phyloP scores from a whole-genome alignment of 2,888 invertebrate species.

The Deilephila elpenor region DNA sequence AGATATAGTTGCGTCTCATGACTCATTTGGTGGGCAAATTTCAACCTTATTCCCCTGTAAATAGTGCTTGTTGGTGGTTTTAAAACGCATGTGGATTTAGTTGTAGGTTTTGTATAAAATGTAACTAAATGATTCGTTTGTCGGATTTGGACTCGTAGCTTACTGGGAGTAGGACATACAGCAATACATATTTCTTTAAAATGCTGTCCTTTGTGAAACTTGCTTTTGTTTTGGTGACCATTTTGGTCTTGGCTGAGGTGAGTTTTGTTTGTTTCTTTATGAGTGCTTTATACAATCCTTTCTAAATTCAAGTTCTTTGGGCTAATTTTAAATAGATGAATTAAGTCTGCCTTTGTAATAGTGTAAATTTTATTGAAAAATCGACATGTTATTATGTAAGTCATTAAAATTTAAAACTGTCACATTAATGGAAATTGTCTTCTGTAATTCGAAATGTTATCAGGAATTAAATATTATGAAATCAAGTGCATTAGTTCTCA shows the following conservation, averaged over 20 bases:
- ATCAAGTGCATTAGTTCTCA: too few species aligned
- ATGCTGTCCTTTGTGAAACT: not conserved
- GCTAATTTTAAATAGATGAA: too few species aligned
- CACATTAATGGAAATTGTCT: too few species aligned
- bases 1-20: too few species aligned
- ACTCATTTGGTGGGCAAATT: not conserved
- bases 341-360: too few species aligned
- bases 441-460: too few species aligned
- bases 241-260: constrained; percentile 41
- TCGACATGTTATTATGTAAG: too few species aligned
- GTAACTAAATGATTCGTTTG: not conserved
- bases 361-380: too few species aligned
- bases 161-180: not conserved
- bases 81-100: not conserved
- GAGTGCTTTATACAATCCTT: too few species aligned
- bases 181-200: not conserved
- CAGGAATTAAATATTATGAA: too few species aligned
- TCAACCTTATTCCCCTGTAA: not conserved
- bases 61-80: not conserved
- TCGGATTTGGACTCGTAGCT: not conserved
- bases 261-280: not conserved
- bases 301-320: too few species aligned
- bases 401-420: too few species aligned
- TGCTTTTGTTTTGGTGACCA: not conserved
- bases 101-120: not conserved